phyloP scores from a whole-genome alignment of 2,888 invertebrate genomes.

The Torymus aiolomorphi region DNA sequence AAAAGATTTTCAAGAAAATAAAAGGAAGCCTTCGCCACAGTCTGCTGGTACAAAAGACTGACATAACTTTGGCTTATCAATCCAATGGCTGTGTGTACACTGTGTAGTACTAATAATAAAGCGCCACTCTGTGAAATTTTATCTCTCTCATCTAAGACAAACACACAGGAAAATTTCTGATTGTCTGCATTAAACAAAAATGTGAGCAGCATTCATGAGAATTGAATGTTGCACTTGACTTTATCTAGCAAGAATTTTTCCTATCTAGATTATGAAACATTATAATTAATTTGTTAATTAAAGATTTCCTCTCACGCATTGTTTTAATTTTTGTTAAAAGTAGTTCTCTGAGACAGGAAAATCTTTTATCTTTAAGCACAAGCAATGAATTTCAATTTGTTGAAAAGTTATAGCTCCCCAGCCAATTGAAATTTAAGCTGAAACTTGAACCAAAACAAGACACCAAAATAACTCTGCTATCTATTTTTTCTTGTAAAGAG shows the following conservation, averaged over 20 bases:
- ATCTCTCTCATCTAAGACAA: slow-evolving; percentile 31
- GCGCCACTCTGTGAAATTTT: slow-evolving; percentile 30
- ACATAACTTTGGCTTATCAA: slow-evolving; percentile 38
- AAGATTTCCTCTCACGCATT: background rate
- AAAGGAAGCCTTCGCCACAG: slow-evolving; percentile 27
- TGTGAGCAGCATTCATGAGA: slow-evolving; percentile 10
- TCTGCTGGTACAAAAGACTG: slow-evolving; percentile 20
- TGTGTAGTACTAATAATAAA: slow-evolving; percentile 34
- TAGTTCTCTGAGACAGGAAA: background rate
- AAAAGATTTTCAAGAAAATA: slow-evolving; percentile 43
- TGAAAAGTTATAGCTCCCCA: slow-evolving; percentile 14
- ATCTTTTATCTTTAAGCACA: slow-evolving; percentile 15
- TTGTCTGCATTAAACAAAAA: background rate
- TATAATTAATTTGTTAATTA: background rate
- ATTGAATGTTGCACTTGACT: slow-evolving; percentile 4
- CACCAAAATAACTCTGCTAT: slow-evolving; percentile 42
- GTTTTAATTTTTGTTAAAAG: slow-evolving; percentile 12
- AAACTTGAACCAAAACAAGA: slow-evolving; percentile 51
- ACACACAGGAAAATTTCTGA: background rate
- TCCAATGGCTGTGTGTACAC: slow-evolving; percentile 3
- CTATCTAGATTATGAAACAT: background rate
- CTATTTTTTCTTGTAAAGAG: slow-evolving; percentile 35
- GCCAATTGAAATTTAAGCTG: slow-evolving; percentile 42
- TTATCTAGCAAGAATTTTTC: slow-evolving; percentile 16
- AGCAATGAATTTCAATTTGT: slow-evolving; percentile 40